Conservation (phyloP, 2,113 vertebrate species). For the Anoplopoma fimbria region DNA sequence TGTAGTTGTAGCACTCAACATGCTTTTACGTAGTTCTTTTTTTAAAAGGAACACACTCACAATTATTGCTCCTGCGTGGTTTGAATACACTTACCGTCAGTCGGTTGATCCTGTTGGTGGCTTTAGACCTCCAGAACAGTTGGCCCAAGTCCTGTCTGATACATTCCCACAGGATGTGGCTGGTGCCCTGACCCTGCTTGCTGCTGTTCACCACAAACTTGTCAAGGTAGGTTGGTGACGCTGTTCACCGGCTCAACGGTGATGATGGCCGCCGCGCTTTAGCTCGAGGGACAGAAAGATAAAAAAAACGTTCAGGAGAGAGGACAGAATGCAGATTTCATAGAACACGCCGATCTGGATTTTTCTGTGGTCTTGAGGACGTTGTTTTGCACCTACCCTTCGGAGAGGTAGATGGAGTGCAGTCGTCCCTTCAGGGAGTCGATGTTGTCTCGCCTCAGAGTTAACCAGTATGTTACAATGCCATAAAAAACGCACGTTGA, state of each 20-base stretch:
- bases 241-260: constrained; percentile 86
- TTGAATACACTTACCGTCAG: background rate
- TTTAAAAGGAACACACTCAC: background rate
- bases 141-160: constrained; percentile 85
- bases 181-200: constrained; percentile 89
- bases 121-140: constrained; percentile 90
- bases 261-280: constrained; percentile 88
- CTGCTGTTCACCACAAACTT: constrained; percentile 91
- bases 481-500: too few species aligned
- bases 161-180: constrained; percentile 89
- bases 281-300: constrained; percentile 72
- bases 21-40: too few species aligned
- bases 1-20: too few species aligned
- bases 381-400: constrained; percentile 65
- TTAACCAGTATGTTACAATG: too few species aligned
- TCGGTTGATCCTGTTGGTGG: constrained; percentile 88
- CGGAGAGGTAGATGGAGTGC: constrained; percentile 90
- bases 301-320: background rate
- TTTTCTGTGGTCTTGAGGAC: background rate
- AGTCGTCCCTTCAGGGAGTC: constrained; percentile 82
- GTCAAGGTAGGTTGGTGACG: constrained; percentile 88
- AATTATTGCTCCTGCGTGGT: background rate
- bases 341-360: too few species aligned
- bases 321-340: background rate
- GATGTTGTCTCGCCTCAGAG: constrained; percentile 85